Evolutionary conservation across 2,888 invertebrate species (phyloP).

Genomic region (Neoaliturus tenellus): DNA sequence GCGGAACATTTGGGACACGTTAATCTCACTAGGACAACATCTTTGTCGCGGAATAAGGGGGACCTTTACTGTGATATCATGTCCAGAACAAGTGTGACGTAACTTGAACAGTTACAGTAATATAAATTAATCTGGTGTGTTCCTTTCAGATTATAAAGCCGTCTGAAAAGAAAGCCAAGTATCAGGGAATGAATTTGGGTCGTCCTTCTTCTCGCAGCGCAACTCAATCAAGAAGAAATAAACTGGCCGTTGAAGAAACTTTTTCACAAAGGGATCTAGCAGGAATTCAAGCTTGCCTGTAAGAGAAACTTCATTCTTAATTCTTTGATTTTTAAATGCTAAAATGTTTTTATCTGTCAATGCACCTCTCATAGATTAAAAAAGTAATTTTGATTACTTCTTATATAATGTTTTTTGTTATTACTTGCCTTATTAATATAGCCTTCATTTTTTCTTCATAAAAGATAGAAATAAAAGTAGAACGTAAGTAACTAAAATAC

Average conservation of each 20-base stretch:
- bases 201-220: slow-evolving; percentile 90
- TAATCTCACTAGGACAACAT: too few species aligned
- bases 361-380: slow-evolving; percentile 16
- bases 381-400: background rate
- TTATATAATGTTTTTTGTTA: background rate
- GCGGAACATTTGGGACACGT: too few species aligned
- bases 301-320: background rate
- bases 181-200: slow-evolving; percentile 91
- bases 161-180: slow-evolving; percentile 99
- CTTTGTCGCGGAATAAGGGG: too few species aligned
- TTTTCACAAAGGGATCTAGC: background rate
- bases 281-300: background rate
- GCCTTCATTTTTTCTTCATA: background rate
- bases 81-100: too few species aligned
- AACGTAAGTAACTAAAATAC: background rate
- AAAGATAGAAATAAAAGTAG: too few species aligned
- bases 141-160: slow-evolving; percentile 95
- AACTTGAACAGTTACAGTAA: too few species aligned
- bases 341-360: slow-evolving; percentile 1
- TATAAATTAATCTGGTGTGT: too few species aligned
- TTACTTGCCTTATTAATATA: background rate
- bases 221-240: slow-evolving; percentile 81
- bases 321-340: background rate
- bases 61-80: too few species aligned
- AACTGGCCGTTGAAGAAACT: slow-evolving; percentile 66